phyloP scores from a whole-genome alignment of 2,113 vertebrate genomes.

The Mustela lutreola region DNA sequence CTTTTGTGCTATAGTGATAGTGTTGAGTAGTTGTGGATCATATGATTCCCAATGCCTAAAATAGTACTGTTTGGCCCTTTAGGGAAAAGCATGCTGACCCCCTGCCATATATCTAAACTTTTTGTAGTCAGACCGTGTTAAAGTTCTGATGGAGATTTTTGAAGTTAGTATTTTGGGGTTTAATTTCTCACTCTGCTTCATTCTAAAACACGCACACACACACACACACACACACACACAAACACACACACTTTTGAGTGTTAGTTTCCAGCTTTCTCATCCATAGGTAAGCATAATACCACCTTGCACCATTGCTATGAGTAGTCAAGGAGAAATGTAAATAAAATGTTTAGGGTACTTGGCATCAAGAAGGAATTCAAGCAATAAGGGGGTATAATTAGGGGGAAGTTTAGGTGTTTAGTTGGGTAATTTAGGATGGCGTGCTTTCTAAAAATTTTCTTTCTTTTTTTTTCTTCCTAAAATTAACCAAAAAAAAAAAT shows the following conservation, averaged over 20 bases:
- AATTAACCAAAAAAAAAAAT: neutral
- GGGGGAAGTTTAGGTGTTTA: slow-evolving; percentile 13
- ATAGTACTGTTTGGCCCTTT: slow-evolving; percentile 1
- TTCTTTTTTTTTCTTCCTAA: neutral
- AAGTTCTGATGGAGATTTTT: slow-evolving; percentile 11
- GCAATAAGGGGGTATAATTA: neutral
- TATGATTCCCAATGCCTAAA: neutral
- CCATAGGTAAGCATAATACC: neutral
- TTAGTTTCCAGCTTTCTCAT: slow-evolving; percentile 31
- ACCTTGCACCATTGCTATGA: neutral
- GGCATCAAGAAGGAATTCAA: neutral
- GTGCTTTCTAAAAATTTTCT: neutral
- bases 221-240: too few species aligned
- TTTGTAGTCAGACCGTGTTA: slow-evolving; percentile 40
- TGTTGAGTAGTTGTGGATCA: neutral
- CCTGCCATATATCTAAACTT: slow-evolving; percentile 35
- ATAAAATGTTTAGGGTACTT: slow-evolving; percentile 27
- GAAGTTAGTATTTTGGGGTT: slow-evolving; percentile 33
- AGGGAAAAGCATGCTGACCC: neutral
- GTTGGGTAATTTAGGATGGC: neutral
- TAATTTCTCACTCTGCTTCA: slow-evolving; percentile 18
- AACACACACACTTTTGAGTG: neutral
- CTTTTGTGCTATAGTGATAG: neutral
- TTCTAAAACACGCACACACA: neutral
- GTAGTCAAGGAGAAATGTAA: slow-evolving; percentile 1